phyloP scores from a whole-genome alignment of 2,113 vertebrate species.

The Megaceryle torquata region DNA sequence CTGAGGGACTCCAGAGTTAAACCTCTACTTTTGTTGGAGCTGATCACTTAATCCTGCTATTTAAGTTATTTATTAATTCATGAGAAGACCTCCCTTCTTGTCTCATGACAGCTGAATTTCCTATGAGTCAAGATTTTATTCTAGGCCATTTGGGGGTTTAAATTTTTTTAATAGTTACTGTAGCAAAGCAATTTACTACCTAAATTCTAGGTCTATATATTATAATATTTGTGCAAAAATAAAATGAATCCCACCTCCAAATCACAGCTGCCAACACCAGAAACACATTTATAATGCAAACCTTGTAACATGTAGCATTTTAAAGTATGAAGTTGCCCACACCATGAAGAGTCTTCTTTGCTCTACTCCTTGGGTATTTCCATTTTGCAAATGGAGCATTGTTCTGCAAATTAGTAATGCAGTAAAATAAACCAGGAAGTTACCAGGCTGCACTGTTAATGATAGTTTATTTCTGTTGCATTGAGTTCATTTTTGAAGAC shows the following conservation, averaged over 20 bases:
- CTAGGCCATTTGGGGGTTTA: neutral
- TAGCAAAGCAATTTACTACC: neutral
- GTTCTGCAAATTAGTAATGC: neutral
- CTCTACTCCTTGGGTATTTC: neutral
- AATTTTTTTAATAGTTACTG: neutral
- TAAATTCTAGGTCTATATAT: neutral
- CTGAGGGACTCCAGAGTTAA: slow-evolving; percentile 25
- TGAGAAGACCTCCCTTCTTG: neutral
- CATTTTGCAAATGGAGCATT: neutral
- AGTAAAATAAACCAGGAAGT: neutral
- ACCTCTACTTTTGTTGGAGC: slow-evolving; percentile 40
- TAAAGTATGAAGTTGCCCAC: neutral
- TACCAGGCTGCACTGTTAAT: neutral
- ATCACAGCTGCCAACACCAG: neutral
- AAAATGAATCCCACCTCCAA: neutral
- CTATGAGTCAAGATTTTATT: neutral
- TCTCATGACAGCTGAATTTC: neutral
- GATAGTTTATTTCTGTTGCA: neutral
- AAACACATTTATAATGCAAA: neutral
- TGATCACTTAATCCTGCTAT: slow-evolving; percentile 43
- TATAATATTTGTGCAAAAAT: neutral
- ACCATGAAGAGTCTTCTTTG: neutral
- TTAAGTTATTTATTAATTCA: slow-evolving; percentile 36
- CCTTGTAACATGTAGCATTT: neutral
- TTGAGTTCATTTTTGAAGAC: neutral